Evolutionary conservation across 2,888 invertebrate species (phyloP).

Genomic region (Asteroscopus sphinx): DNA sequence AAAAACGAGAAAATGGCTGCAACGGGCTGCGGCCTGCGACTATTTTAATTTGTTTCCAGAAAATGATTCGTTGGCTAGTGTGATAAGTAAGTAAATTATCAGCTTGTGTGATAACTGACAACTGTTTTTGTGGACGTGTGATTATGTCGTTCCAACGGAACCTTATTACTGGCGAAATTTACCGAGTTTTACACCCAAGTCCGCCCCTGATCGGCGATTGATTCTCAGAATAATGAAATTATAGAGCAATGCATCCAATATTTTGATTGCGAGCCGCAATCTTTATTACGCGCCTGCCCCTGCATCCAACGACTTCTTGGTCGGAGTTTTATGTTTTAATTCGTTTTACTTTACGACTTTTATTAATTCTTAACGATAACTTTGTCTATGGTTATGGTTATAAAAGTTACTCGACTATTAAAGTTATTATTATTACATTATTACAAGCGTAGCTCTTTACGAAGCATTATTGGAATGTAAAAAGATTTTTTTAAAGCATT

Average conservation of each 20-base stretch:
- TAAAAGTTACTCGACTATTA: conserved; percentile 21
- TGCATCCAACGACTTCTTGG: conserved; percentile 35
- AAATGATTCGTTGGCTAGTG: conserved; percentile 63
- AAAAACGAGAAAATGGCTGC: conserved; percentile 51
- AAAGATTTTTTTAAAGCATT: background rate
- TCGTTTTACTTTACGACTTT: conserved; percentile 42
- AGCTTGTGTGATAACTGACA: conserved; percentile 60
- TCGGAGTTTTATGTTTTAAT: conserved; percentile 49
- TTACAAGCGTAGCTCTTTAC: no score
- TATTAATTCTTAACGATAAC: conserved; percentile 50
- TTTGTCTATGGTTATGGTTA: conserved; percentile 37
- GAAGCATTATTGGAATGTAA: background rate
- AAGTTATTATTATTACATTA: conserved; percentile 9
- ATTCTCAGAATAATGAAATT: conserved; percentile 80
- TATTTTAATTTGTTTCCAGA: conserved; percentile 55
- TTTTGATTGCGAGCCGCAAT: conserved; percentile 66
- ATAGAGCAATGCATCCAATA: conserved; percentile 67
- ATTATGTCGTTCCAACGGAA: conserved; percentile 78
- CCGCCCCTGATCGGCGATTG: conserved; percentile 71
- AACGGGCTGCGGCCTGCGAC: no score
- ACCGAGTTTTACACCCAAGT: conserved; percentile 69
- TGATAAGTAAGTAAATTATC: conserved; percentile 74
- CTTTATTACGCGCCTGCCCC: conserved; percentile 56
- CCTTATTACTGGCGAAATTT: conserved; percentile 69
- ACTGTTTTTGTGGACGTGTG: conserved; percentile 55